Percentiles rank a stretch among this genome's conserved stretches.
Conservation (phyloP, 2,113 vertebrate genomes). For the Cygnus atratus region DNA sequence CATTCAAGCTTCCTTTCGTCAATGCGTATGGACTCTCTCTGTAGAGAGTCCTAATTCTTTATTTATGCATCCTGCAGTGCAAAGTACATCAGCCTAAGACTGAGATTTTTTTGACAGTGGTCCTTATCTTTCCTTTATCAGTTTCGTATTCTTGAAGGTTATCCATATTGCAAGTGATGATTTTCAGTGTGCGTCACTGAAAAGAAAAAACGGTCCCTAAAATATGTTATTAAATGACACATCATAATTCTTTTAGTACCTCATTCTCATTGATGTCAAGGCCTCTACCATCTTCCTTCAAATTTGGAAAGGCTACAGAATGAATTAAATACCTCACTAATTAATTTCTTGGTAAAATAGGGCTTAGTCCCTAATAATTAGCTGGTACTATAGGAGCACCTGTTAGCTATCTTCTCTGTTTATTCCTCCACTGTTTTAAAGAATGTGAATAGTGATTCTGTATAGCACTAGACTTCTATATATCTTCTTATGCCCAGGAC, state of each 20-base stretch:
- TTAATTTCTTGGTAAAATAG: not conserved
- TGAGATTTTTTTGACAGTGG: not conserved
- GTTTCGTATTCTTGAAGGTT: not conserved
- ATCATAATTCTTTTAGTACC: too few relatives aligned
- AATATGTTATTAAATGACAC: not conserved
- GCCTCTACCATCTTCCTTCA: too few relatives aligned
- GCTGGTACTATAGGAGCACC: not conserved
- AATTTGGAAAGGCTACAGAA: not conserved
- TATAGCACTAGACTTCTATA: not conserved
- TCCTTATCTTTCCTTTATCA: not conserved
- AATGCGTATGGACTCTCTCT: not conserved
- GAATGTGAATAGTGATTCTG: not conserved
- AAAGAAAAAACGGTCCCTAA: not conserved
- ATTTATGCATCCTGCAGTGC: not conserved
- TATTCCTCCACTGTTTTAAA: not conserved
- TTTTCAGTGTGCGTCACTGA: not conserved
- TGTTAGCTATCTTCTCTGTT: not conserved
- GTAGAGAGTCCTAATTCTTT: not conserved
- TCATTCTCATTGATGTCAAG: too few relatives aligned
- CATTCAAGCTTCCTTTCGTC: not conserved
- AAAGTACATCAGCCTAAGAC: not conserved
- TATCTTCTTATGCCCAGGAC: not conserved
- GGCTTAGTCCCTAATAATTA: not conserved
- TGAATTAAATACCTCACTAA: not conserved
- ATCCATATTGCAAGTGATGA: not conserved